phyloP scores from a whole-genome alignment of 2,113 vertebrate species.

The Oreocharis arfaki region DNA sequence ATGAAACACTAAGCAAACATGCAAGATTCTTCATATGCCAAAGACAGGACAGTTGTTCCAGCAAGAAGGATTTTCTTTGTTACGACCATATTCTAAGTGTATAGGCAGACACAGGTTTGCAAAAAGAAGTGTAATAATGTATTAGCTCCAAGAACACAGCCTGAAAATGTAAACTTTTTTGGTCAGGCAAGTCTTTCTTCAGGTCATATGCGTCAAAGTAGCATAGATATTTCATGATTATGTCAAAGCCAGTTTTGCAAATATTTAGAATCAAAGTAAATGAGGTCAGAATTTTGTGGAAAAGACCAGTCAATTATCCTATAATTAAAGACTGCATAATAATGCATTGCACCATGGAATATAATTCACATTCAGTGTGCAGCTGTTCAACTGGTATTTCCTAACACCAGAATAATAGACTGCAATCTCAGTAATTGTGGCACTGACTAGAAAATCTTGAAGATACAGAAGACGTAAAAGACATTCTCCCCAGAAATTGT shows the following conservation, averaged over 20 bases:
- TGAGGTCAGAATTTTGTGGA: slow-evolving; percentile 53
- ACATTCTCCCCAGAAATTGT: background rate
- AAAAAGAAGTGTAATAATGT: background rate
- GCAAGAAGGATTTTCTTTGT: background rate
- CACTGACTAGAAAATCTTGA: slow-evolving; percentile 8
- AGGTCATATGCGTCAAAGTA: background rate
- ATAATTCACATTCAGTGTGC: slow-evolving; percentile 42
- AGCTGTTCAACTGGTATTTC: slow-evolving; percentile 49
- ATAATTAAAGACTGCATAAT: slow-evolving; percentile 53
- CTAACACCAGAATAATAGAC: slow-evolving; percentile 41
- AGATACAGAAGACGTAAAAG: background rate
- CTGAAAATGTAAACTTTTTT: background rate
- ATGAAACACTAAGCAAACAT: background rate
- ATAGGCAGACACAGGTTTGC: background rate
- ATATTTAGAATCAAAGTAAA: slow-evolving; percentile 61
- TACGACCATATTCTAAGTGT: background rate
- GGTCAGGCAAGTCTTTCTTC: background rate
- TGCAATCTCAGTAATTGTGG: slow-evolving; percentile 47
- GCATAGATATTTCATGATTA: slow-evolving; percentile 4
- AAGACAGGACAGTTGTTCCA: background rate
- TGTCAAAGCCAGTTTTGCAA: slow-evolving; percentile 47
- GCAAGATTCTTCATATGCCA: background rate
- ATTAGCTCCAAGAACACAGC: background rate
- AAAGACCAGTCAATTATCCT: slow-evolving; percentile 52
- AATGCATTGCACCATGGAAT: slow-evolving; percentile 46